A percentile compares a stretch with the other conserved stretches of the same genome.
phyloP scores from a whole-genome alignment of 2,888 invertebrate genomes.

The Diplolepis rosae region DNA sequence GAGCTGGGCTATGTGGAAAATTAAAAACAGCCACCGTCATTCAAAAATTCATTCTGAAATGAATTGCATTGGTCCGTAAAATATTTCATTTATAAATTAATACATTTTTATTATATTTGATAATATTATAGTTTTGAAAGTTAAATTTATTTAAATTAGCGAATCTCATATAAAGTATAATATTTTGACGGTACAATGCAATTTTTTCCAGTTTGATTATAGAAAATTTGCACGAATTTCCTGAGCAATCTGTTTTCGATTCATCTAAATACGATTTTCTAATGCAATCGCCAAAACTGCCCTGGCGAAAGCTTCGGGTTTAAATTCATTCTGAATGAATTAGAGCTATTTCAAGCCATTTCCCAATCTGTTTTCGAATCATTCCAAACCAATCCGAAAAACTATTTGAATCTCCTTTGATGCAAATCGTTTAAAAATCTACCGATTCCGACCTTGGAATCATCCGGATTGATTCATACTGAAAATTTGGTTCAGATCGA shows the following conservation, averaged over 20 bases:
- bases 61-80: background rate
- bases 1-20: background rate
- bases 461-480: too few species aligned
- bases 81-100: background rate
- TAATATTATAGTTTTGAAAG: background rate
- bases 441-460: too few species aligned
- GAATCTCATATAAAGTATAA: background rate
- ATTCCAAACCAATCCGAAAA: too few species aligned
- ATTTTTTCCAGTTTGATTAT: background rate
- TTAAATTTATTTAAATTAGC: background rate
- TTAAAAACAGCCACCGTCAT: conserved; percentile 1
- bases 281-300: too few species aligned
- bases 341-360: too few species aligned
- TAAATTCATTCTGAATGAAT: too few species aligned
- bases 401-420: too few species aligned
- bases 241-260: background rate
- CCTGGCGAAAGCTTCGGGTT: too few species aligned
- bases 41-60: background rate
- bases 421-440: too few species aligned
- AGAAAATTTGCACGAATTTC: background rate
- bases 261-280: background rate
- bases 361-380: too few species aligned
- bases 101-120: background rate
- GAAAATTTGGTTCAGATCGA: too few species aligned
- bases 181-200: background rate